Base-by-base conservation (phyloP, 2,888 invertebrate genomes). In the Camponotus fellah region DNA sequence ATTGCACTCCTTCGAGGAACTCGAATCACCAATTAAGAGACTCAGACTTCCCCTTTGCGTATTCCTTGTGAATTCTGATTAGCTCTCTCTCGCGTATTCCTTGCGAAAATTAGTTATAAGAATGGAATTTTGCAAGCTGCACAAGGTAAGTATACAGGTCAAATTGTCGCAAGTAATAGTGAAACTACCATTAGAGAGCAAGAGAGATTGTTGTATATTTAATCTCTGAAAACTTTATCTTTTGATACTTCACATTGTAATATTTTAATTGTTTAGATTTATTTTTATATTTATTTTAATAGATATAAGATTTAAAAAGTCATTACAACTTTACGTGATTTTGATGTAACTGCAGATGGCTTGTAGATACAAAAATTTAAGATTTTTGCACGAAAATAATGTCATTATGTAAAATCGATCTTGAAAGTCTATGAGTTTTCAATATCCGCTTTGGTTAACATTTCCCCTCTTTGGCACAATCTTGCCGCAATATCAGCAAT, bases 401-500 rank as follows among this genome's bases (percentile, higher is more conserved):
- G 17, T 34, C 69, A 53, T 69, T 69, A 69, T n/a, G 56, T 46
- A 21, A 60, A 79, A 37, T 43, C 21, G 58, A 43, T 60, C 56
- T 56, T 56, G 2, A 68, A 40, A 71, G 12, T 46, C 21, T 14
- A 21, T 32, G 46, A 12, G 21, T 37, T 69, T 79, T 60, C 71
- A 79, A 79, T 79, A 79, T 60, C 37, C 46, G 58, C 17, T 71
- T 71, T 71, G 72, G 37, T 79, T 71, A 79, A 71, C 34, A 79
- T 79, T 79, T 79, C 69, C 14, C 5, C 43, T 43, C 21, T 34
- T 60, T 71, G 79, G 60, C 79, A 71, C 60, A 79, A 71, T 71
- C 46, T 60, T 71, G 71, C 58, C 46, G 34, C 79, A 79, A 79
- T 79, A 79, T 79, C 60, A 71, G 46, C 71, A 71, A 71, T 60